Evolutionary conservation across 2,797 vertebrate species (phyloP).

Genomic region (Rhadinocentrus ornatus): DNA sequence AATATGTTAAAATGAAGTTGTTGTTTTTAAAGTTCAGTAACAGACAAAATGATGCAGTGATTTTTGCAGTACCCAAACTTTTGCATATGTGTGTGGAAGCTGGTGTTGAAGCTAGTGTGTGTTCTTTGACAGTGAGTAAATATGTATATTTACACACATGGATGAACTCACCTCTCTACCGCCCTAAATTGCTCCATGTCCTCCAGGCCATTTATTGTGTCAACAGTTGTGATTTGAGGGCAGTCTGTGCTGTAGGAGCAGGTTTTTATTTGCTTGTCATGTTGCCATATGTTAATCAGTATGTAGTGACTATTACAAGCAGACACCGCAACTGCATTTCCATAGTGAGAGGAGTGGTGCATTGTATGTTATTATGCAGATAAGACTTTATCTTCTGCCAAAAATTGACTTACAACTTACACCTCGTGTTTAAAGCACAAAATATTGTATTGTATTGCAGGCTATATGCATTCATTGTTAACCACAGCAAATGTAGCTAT

Average conservation of each 20-base stretch:
- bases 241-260: conserved; percentile 23
- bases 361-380: background rate
- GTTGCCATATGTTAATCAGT: conserved; percentile 29
- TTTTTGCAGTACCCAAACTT: no score
- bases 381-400: background rate
- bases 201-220: conserved; percentile 30
- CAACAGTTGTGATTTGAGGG: conserved; percentile 41
- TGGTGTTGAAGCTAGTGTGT: conserved; percentile 17
- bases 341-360: no score
- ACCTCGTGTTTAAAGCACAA: no score
- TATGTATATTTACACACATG: conserved; percentile 51
- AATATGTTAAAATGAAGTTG: no score
- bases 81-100: background rate
- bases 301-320: conserved; percentile 16
- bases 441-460: no score
- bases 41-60: no score
- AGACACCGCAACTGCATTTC: background rate
- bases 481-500: no score
- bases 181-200: conserved; percentile 32
- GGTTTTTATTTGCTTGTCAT: conserved; percentile 48
- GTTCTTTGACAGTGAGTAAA: conserved; percentile 41
- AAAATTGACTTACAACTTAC: no score
- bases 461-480: no score
- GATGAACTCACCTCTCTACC: conserved; percentile 46
- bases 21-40: no score